Percentiles rank a stretch among this genome's conserved stretches.
phyloP scores from a whole-genome alignment of 1,140 invertebrate genomes.

The Dendrolimus punctatus region DNA sequence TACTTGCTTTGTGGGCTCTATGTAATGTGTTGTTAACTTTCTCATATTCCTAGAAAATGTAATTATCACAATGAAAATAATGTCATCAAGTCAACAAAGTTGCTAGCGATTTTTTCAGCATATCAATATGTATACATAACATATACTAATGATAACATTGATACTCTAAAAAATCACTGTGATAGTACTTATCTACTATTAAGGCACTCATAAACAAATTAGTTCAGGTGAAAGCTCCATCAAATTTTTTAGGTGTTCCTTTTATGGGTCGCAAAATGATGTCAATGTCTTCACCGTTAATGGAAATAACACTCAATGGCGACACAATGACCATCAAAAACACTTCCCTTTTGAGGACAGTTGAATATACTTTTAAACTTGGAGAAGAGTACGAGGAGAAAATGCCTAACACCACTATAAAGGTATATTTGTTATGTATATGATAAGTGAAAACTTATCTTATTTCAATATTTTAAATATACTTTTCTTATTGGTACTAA shows the following conservation, averaged over 20 bases:
- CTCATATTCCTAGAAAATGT: constrained; percentile 1
- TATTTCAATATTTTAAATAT: neutral
- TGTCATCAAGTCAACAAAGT: no score
- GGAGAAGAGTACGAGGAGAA: constrained; percentile 70
- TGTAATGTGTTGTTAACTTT: no score
- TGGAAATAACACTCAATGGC: constrained; percentile 72
- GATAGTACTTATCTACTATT: no score
- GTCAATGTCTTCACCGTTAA: constrained; percentile 70
- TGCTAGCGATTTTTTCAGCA: no score
- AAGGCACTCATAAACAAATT: no score
- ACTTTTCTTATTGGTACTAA: neutral
- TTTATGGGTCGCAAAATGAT: constrained; percentile 77
- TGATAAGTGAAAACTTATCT: constrained; percentile 1
- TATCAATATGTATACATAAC: no score
- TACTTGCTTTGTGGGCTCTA: no score
- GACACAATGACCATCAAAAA: constrained; percentile 74
- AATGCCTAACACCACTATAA: constrained; percentile 64
- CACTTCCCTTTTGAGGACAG: constrained; percentile 65
- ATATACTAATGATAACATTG: no score
- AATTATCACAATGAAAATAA: no score
- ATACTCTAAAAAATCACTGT: no score
- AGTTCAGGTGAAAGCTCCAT: no score
- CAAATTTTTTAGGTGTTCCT: constrained; percentile 56
- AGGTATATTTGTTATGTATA: constrained; percentile 26
- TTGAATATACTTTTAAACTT: constrained; percentile 60